Base-by-base conservation (phyloP, 1,140 invertebrate genomes). In the Conus ventricosus region DNA sequence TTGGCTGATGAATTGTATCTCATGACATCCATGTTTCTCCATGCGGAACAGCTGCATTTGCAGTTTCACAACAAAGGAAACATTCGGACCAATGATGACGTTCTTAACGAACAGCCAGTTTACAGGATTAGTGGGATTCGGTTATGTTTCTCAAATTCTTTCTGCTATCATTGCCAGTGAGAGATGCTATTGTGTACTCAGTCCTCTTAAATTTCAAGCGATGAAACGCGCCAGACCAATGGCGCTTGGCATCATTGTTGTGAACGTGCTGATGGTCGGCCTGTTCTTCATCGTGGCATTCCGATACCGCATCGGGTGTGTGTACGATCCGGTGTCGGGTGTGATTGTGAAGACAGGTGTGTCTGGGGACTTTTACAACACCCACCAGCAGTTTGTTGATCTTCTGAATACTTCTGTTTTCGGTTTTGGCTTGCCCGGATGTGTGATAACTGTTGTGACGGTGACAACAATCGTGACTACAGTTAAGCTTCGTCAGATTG, bases 171-270 rank as follows among this genome's bases (percentile, higher is more conserved):
- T 84, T 23, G 51, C 82, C 54, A 25, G 54, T 20, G 82, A 84
- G 53, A 27, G 82, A 23, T 84, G 82, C n/a, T 7, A 53, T 11
- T 84, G 82, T n/a, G 82, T 84, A 15, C 57, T 84, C 20, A 57
- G 23, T 10, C 82, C 82, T 1, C 82, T 84, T 4, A 27, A 53
- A 10, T 54, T 57, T 13, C n/a, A 54, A 15, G 10, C 51, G 23
- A 13, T 84, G 10, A 15, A 55, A 10, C 51, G 54, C 4, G 57
- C 82, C 5, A n/a, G 25, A 5, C 60, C 51, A 17, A 84, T 84
- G 82, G 82, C 54, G 1, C 27, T 63, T 8, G 27, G 54, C n/a
- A 23, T 84, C 4, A 7, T n/a, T 2, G 7, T n/a, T 1, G n/a
- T 57, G 23, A 11, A 25, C 11, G 51, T 84, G 17, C n/a, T 57